phyloP scores from a whole-genome alignment of 2,113 vertebrate genomes.

The Mormyrus lacerda region DNA sequence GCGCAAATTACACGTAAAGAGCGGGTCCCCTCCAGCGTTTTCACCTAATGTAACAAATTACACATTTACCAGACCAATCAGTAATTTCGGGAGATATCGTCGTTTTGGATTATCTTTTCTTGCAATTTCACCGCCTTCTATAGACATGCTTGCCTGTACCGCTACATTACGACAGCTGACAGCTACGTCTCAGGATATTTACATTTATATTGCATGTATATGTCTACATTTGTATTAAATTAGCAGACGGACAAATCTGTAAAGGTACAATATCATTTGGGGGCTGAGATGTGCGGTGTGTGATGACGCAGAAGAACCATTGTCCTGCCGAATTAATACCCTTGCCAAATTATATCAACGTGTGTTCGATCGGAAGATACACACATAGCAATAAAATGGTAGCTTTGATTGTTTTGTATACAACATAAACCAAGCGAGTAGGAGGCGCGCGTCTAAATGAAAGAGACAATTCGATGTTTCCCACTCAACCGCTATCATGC shows the following conservation, averaged over 20 bases:
- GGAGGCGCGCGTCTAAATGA: not conserved
- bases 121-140: not conserved
- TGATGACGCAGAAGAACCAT: not conserved
- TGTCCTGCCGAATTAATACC: not conserved
- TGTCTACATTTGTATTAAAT: not conserved
- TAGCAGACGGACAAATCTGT: not conserved
- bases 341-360: not conserved
- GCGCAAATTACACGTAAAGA: not conserved
- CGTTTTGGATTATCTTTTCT: not conserved
- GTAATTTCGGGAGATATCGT: not conserved
- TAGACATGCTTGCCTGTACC: not conserved
- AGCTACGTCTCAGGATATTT: not conserved
- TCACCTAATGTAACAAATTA: not conserved
- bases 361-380: not conserved
- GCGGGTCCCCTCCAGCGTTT: not conserved
- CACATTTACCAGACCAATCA: not conserved
- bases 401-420: not conserved
- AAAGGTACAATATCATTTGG: not conserved
- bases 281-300: not conserved
- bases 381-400: not conserved
- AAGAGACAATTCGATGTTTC: not conserved
- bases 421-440: not conserved
- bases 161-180: not conserved
- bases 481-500: not conserved
- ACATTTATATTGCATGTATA: not conserved